Evolutionary conservation across 2,888 invertebrate species (phyloP), one percentile per base, ranked within the genome.

Genomic region (Eulithis testata): DNA sequence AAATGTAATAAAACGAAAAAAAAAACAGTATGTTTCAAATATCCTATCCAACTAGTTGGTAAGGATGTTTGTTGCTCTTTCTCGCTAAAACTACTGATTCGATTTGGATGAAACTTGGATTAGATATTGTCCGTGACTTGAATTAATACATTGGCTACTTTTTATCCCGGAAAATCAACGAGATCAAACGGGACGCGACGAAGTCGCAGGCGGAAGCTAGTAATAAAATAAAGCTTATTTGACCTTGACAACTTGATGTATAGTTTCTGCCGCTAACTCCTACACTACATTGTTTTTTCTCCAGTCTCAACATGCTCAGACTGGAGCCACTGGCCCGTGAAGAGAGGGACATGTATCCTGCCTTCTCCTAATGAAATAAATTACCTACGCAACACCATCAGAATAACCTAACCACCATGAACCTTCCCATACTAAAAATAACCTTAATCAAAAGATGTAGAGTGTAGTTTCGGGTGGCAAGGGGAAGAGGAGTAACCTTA

Each of bases 301-400:
- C 88, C 84, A 81, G 86, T 86, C 88, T 86, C 84, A 82, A 85
- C 89, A 84, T 84, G 85, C 82, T 84, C 87, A 82, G 85, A 81
- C 82, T 83, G 81, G 71, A 81, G 63, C 84, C 88, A 84, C 86
- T 91, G 83, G 91, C 79, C 88, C 91, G 84, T 91, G 88, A 89
- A 91, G 90, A 90, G 89, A 91, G 91, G 92, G 92, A 92, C 91
- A 92, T 85, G 87, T 89, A 90, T 90, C 90, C 91, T 91, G 90
- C 88, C 89, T 88, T 88, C 87, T 91, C 91, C 89, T 90, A 90
- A 91, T 90, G 88, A 91, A 91, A 89, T 91, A 91, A 91, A 91
- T 91, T 91, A 91, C 82, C 62, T 66, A 64, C 65, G 57, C 56
- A 63, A 53, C 66, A 75, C 63, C 21, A 14, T 5, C 55, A 66